Percentiles rank a stretch among this genome's conserved stretches.
These are phyloP conservation scores for Cariama cristata DNA, from an alignment of 2,113 vertebrate species.

Conservation along the genomic window DNA sequence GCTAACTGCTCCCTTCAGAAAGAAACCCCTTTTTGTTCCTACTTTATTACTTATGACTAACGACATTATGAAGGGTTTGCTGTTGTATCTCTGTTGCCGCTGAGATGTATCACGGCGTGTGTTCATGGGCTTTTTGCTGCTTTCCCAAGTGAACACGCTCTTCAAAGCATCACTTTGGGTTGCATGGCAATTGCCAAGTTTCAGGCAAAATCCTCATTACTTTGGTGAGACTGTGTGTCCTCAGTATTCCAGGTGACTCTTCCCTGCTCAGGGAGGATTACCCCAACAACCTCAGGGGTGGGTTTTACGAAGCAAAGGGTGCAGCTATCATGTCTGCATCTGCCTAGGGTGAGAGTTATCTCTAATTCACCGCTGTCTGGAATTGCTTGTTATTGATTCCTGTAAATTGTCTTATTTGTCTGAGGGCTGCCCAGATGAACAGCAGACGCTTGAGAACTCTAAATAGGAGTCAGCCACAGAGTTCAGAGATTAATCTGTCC, in stretches of 20 bases:
- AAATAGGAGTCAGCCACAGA: conserved; percentile 40
- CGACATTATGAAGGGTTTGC: conserved; percentile 1
- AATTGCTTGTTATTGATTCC: conserved; percentile 25
- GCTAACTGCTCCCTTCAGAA: conserved; percentile 78
- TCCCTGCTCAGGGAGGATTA: not conserved
- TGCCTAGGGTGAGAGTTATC: not conserved
- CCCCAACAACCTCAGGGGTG: not conserved
- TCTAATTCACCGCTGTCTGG: not conserved
- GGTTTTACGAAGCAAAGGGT: not conserved
- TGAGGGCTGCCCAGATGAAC: conserved; percentile 37
- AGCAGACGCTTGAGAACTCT: not conserved
- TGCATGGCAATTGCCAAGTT: not conserved
- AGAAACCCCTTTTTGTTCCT: conserved; percentile 81
- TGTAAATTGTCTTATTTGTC: conserved; percentile 24
- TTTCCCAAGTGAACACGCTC: not conserved
- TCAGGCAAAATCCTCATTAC: not conserved
- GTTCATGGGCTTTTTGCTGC: not conserved
- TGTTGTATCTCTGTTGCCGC: not conserved
- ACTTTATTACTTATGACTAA: conserved; percentile 79
- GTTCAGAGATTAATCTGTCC: conserved; percentile 70
- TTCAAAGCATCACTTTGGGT: not conserved
- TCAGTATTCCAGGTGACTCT: not conserved
- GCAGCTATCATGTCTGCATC: not conserved
- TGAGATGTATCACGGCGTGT: not conserved
- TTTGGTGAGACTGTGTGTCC: not conserved